Evolutionary conservation across 2,888 invertebrate species (phyloP).

Genomic region (Erynnis tages): DNA sequence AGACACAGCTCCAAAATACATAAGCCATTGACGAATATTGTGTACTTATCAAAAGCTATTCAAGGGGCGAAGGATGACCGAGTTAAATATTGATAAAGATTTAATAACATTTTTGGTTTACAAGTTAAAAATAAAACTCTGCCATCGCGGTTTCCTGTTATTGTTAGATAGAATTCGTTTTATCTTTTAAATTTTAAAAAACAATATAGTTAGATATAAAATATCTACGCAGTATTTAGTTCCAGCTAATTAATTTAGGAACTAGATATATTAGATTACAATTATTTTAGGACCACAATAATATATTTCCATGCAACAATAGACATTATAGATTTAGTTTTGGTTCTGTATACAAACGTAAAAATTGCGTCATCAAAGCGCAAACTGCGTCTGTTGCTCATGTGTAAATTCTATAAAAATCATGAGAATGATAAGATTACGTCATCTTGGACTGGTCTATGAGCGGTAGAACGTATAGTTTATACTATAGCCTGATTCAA

Average conservation of each 20-base stretch:
- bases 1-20: too few species aligned
- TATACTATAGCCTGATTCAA: conserved; percentile 2
- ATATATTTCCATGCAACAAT: too few species aligned
- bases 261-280: too few species aligned
- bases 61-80: not conserved
- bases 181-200: not conserved
- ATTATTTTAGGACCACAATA: too few species aligned
- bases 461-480: not conserved
- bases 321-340: too few species aligned
- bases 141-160: conserved; percentile 3
- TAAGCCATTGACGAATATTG: too few species aligned
- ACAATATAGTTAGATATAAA: not conserved
- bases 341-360: not conserved
- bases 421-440: conserved; percentile 1
- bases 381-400: not conserved
- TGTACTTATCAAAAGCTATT: too few species aligned
- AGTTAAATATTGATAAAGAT: conserved; percentile 8
- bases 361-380: conserved; percentile 8
- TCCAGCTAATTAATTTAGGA: too few species aligned
- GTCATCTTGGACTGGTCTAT: not conserved
- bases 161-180: not conserved
- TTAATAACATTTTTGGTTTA: not conserved
- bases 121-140: not conserved
- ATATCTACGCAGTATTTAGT: not conserved
- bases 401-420: conserved; percentile 14